Percentiles rank a stretch among this genome's conserved stretches.
These are phyloP conservation scores for Drosophila kikkawai DNA, from an alignment of 1,140 invertebrate genomes.

Conservation along the genomic window DNA sequence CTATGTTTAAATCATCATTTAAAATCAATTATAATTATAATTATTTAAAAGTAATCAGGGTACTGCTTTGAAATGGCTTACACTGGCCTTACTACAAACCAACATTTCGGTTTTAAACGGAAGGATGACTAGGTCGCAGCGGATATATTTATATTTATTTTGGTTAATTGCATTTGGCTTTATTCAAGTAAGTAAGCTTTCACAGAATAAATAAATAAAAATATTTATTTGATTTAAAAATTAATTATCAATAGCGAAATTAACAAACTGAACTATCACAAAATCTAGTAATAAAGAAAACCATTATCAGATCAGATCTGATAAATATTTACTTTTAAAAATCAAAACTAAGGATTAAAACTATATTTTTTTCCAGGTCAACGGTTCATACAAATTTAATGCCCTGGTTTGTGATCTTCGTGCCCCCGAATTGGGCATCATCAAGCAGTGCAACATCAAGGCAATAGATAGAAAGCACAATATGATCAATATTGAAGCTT, in stretches of 20 bases:
- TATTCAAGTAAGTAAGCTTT: background rate
- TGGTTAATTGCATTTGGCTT: background rate
- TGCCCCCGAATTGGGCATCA: background rate
- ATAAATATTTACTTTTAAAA: too few relatives aligned
- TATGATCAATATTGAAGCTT: constrained; percentile 5
- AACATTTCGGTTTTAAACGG: background rate
- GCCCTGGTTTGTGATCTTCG: background rate
- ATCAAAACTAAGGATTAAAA: background rate
- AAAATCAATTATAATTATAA: background rate
- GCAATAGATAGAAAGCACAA: constrained; percentile 41
- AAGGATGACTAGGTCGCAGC: background rate
- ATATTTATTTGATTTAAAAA: too few relatives aligned
- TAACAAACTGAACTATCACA: background rate
- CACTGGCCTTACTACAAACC: too few relatives aligned
- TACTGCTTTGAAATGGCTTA: background rate
- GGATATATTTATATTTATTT: background rate
- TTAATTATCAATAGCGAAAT: background rate
- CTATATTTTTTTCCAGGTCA: background rate
- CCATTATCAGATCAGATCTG: background rate
- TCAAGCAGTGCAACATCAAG: constrained; percentile 34
- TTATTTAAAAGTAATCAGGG: background rate
- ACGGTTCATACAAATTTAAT: constrained; percentile 33
- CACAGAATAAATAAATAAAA: background rate
- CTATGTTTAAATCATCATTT: background rate
- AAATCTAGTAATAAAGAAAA: background rate